These are phyloP conservation scores for Cebidichthys violaceus DNA, from an alignment of 2,113 vertebrate genomes.

Conservation along the genomic window DNA sequence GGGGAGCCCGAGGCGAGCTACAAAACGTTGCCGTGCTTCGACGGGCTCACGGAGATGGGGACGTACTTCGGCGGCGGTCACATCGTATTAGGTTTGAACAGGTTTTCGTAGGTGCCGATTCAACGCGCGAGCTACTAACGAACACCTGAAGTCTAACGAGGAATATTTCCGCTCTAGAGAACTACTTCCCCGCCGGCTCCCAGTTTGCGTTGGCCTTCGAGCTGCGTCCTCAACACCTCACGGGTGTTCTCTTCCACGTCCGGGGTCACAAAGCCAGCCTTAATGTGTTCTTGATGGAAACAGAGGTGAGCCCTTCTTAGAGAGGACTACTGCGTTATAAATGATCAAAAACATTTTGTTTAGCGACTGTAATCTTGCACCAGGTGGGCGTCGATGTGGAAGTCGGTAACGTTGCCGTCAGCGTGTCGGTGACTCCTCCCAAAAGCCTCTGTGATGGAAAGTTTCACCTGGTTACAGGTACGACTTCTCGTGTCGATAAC, in stretches of 20 bases:
- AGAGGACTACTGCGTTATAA: neutral
- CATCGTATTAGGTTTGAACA: constrained; percentile 81
- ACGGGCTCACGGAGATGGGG: constrained; percentile 79
- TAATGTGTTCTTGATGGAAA: constrained; percentile 84
- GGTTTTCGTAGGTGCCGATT: too few relatives aligned
- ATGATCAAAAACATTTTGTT: neutral
- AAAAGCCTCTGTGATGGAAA: constrained; percentile 83
- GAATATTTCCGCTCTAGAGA: constrained; percentile 73
- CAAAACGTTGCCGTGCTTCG: constrained; percentile 82
- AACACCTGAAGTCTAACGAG: neutral
- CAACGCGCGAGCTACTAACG: neutral
- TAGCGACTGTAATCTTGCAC: constrained; percentile 26
- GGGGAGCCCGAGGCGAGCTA: constrained; percentile 72
- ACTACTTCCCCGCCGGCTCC: constrained; percentile 72
- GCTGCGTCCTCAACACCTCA: constrained; percentile 84
- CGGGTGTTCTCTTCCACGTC: constrained; percentile 85
- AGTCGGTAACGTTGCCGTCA: constrained; percentile 76
- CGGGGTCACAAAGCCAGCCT: constrained; percentile 74
- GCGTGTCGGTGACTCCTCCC: constrained; percentile 79
- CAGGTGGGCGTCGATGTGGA: constrained; percentile 85
- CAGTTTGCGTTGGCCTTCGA: constrained; percentile 86
- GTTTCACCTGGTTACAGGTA: constrained; percentile 89
- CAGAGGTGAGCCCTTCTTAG: constrained; percentile 78
- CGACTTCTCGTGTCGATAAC: neutral
- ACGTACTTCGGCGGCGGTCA: constrained; percentile 89